These are phyloP conservation scores for Syndactyla subalaris DNA, from an alignment of 2,797 vertebrate species.

Conservation along the genomic window DNA sequence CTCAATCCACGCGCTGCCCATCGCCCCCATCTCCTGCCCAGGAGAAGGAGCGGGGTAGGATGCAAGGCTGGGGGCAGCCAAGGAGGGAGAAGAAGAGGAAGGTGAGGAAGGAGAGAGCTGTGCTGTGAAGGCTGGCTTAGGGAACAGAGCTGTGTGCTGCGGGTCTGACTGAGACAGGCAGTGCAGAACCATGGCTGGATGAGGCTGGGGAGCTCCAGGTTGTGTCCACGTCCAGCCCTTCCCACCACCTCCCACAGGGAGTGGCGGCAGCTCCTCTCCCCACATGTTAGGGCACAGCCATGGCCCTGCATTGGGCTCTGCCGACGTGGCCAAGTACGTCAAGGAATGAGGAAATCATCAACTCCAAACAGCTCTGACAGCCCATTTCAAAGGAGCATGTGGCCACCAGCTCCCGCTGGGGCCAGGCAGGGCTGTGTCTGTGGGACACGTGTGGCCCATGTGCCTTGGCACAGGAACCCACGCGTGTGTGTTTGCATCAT, in stretches of 20 bases:
- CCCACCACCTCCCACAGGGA: background rate
- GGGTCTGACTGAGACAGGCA: background rate
- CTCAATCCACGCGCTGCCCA: accelerated
- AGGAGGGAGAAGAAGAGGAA: background rate
- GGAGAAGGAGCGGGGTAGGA: background rate
- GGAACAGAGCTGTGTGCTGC: background rate
- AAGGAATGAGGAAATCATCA: conserved; percentile 25
- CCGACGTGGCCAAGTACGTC: conserved; percentile 16
- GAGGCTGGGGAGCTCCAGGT: background rate
- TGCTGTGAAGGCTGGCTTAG: background rate
- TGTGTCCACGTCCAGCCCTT: background rate
- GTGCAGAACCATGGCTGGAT: background rate
- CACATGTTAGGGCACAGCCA: accelerated
- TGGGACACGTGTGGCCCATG: conserved; percentile 11
- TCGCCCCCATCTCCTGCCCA: background rate
- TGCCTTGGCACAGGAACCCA: background rate
- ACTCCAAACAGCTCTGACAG: background rate
- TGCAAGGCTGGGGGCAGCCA: background rate
- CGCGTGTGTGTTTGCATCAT: background rate
- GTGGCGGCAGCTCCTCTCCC: accelerated
- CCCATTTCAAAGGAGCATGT: conserved; percentile 42
- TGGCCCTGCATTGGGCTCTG: accelerated
- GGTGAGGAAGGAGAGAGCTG: background rate
- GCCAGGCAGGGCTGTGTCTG: background rate
- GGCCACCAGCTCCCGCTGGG: background rate